phyloP scores from a whole-genome alignment of 2,113 vertebrate genomes.

The Psophia crepitans region DNA sequence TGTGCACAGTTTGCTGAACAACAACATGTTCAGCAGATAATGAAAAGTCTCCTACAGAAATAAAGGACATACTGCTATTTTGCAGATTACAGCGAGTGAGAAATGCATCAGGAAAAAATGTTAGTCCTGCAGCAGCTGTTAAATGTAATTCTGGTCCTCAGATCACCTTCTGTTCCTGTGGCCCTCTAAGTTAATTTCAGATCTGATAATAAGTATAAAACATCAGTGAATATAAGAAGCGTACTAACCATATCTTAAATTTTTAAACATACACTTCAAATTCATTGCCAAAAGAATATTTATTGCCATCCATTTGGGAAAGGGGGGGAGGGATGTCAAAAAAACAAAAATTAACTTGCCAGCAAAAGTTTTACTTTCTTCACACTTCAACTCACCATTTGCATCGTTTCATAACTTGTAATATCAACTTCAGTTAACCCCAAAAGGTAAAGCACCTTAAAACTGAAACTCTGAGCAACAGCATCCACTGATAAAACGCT shows the following conservation, averaged over 20 bases:
- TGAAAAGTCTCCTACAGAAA: neutral
- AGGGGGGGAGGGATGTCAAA: neutral
- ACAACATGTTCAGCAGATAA: neutral
- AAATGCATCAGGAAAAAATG: neutral
- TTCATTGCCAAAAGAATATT: neutral
- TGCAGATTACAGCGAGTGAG: neutral
- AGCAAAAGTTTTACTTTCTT: neutral
- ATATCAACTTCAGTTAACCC: neutral
- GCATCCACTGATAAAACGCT: neutral
- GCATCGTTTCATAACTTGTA: neutral
- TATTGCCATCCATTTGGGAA: neutral
- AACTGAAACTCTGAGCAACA: neutral
- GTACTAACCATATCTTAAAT: neutral
- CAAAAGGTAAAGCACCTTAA: neutral
- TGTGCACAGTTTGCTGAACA: neutral
- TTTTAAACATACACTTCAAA: neutral
- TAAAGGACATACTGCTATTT: neutral
- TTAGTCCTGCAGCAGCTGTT: neutral
- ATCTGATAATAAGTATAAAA: neutral
- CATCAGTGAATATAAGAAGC: neutral
- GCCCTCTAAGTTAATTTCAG: neutral
- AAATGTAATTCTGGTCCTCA: neutral
- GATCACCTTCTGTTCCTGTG: neutral
- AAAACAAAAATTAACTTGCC: neutral
- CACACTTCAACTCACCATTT: slow-evolving; percentile 22